Conservation (phyloP, 2,113 vertebrate genomes). For the Boulengeromyrus knoepffleri region DNA sequence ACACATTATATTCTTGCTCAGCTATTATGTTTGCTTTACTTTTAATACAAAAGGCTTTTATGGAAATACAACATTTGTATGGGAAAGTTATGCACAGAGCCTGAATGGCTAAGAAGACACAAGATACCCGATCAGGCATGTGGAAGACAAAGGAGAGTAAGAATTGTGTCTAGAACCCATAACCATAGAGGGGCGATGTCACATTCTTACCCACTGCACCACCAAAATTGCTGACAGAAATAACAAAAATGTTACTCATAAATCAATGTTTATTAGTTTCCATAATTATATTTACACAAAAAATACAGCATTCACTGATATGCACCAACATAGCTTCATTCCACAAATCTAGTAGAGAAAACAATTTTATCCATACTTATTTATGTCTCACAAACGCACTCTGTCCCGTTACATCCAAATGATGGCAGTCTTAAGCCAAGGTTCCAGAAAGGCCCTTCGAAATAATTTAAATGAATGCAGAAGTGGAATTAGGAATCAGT, state of each 20-base stretch:
- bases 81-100: neutral
- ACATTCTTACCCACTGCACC: neutral
- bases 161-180: neutral
- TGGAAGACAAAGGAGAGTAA: neutral
- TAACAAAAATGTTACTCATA: slow-evolving; percentile 63
- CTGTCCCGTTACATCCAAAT: slow-evolving; percentile 63
- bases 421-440: slow-evolving; percentile 70
- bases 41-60: neutral
- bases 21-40: neutral
- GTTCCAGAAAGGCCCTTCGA: slow-evolving; percentile 53
- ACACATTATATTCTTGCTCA: neutral
- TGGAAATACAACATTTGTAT: neutral
- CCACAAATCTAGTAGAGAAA: slow-evolving; percentile 64
- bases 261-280: slow-evolving; percentile 94
- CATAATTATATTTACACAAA: slow-evolving; percentile 83
- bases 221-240: slow-evolving; percentile 8
- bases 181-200: neutral
- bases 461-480: slow-evolving; percentile 32
- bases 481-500: slow-evolving; percentile 20
- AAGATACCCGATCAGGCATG: neutral
- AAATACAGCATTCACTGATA: slow-evolving; percentile 88
- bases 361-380: slow-evolving; percentile 46
- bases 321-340: slow-evolving; percentile 67
- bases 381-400: slow-evolving; percentile 40
- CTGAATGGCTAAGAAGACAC: neutral